Evolutionary conservation across 1,140 invertebrate genomes (phyloP), one percentile per base, ranked within the genome.

Genomic region (Bombus terrestris): DNA sequence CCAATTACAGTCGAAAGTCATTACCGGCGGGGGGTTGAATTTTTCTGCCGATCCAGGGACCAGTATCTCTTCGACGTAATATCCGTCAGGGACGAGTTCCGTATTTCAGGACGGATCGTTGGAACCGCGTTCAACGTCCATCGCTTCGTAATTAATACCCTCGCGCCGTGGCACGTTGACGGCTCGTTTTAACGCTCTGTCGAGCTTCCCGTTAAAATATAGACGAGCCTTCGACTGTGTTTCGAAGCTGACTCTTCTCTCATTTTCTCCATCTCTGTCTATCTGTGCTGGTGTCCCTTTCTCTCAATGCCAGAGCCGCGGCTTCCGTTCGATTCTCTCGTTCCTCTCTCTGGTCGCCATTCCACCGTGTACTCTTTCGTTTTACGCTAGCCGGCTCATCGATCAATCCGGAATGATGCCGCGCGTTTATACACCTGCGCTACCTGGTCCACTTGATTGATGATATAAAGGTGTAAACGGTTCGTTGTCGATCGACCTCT

Each of bases 361-460:
- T 66, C n/a, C 57, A 10, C 10, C 85, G 64, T 71, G 53, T 72
- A 72, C 81, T 77, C 85, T 85, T 86, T 64, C 81, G 73, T 83
- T 80, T 32, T 57, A 69, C 39, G 41, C 57, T 35, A 32, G 74
- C 64, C 32, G 57, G 82, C 89, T 91, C 91, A 92, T 92, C 91
- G 90, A 92, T 92, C 91, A 92, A 92, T 89, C 86, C 81, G 77
- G 66, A 88, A 88, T 47, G 86, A 90, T 87, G 83, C 89, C 75
- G 83, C 79, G 69, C 86, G 79, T 90, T 90, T 90, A 90, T 90
- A 88, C 90, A 90, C 90, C 90, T 91, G 90, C 91, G 90, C 86
- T 90, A 90, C 89, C 89, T 88, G 86, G 47, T 25, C 74, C 72
- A 69, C 76, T 91, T 92, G 91, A 92, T 92, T 89, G 91, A 92